These are phyloP conservation scores for Ascidia mentula DNA, from an alignment of 23 tunicate species.

Conservation along the genomic window DNA sequence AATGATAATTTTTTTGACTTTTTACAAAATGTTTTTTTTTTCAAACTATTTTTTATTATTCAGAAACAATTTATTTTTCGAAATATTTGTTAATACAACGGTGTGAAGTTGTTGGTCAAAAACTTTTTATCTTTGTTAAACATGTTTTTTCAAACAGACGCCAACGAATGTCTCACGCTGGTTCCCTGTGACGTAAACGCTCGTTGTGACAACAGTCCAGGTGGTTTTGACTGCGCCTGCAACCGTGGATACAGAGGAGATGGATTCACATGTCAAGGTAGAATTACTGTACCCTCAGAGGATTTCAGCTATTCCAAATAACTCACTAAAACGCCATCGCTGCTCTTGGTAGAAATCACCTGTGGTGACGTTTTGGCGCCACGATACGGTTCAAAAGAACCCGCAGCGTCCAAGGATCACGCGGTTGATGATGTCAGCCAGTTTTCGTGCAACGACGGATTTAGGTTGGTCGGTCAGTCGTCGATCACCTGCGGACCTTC, in stretches of 20 bases:
- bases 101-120: background rate
- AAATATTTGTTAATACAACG: too few relatives aligned
- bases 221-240: constrained; percentile 48
- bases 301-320: too few relatives aligned
- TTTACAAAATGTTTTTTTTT: background rate
- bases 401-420: background rate
- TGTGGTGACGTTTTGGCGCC: background rate
- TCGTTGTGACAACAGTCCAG: constrained; percentile 31
- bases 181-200: constrained; percentile 34
- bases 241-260: constrained; percentile 47
- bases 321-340: background rate
- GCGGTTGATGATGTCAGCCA: constrained; percentile 4
- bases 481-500: background rate
- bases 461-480: constrained; percentile 2
- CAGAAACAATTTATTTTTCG: too few relatives aligned
- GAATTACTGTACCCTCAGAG: too few relatives aligned
- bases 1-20: background rate
- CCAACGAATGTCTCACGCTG: constrained; percentile 18
- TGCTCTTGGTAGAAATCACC: background rate
- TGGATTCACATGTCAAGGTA: constrained; percentile 20
- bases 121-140: background rate
- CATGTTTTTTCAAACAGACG: background rate
- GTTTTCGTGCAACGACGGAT: constrained; percentile 3
- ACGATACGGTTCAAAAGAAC: background rate
- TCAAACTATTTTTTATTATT: too few relatives aligned